These are phyloP conservation scores for Macrotis lagotis DNA, from an alignment of 2,113 vertebrate genomes.

Conservation along the genomic window DNA sequence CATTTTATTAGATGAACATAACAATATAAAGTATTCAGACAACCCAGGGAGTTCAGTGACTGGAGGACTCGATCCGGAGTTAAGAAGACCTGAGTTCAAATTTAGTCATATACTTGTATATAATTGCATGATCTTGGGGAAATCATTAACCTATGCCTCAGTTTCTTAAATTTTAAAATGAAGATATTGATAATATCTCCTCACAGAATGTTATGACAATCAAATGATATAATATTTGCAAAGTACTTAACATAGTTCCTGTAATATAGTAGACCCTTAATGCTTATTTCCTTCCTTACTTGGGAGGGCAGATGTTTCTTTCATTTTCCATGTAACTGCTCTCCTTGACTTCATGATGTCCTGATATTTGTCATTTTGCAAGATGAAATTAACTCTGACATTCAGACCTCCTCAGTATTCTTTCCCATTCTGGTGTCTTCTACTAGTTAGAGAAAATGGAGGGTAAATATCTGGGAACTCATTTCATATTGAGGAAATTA, in stretches of 20 bases:
- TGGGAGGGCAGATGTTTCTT: background rate
- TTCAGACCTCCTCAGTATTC: background rate
- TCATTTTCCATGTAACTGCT: background rate
- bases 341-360: background rate
- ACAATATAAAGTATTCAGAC: background rate
- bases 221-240: background rate
- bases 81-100: background rate
- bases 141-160: background rate
- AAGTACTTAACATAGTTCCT: background rate
- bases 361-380: background rate
- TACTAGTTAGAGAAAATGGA: background rate
- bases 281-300: background rate
- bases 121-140: background rate
- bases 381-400: background rate
- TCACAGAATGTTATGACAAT: background rate
- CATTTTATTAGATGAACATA: background rate
- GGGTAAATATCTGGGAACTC: background rate
- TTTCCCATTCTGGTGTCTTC: background rate
- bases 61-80: background rate
- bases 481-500: background rate
- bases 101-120: background rate
- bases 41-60: background rate
- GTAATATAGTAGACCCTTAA: background rate
- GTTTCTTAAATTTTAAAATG: background rate
- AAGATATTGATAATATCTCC: background rate